phyloP scores from a whole-genome alignment of 1,140 invertebrate genomes.

The Drosophila bocki region DNA sequence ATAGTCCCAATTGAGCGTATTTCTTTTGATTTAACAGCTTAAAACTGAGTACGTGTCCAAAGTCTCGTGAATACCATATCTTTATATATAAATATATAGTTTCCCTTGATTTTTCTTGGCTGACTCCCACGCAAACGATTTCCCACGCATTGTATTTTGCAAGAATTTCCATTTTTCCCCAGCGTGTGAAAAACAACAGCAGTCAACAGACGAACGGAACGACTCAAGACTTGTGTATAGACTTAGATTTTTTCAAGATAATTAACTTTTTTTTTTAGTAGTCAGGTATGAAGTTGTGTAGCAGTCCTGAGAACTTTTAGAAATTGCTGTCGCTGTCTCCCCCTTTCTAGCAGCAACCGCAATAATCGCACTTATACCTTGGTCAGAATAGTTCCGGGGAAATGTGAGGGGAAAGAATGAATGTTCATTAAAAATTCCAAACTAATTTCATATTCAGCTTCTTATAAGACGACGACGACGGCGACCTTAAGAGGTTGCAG shows the following conservation, averaged over 20 bases:
- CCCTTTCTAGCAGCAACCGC: conserved; percentile 48
- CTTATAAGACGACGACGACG: conserved; percentile 67
- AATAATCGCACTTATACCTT: conserved; percentile 51
- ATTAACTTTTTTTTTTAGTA: conserved; percentile 67
- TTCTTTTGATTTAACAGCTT: conserved; percentile 8
- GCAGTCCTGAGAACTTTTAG: conserved; percentile 78
- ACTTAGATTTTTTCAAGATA: conserved; percentile 80
- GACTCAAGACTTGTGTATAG: conserved; percentile 57
- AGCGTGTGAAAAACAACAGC: conserved; percentile 79
- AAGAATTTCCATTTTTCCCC: conserved; percentile 72
- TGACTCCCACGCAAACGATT: conserved; percentile 71
- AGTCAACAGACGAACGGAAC: conserved; percentile 37
- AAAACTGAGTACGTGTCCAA: conserved; percentile 23
- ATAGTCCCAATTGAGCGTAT: conserved; percentile 8
- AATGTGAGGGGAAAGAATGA: conserved; percentile 60
- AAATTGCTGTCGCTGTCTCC: conserved; percentile 27
- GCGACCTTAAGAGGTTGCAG: conserved; percentile 73
- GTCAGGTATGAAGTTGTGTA: conserved; percentile 54
- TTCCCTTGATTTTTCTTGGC: conserved; percentile 51
- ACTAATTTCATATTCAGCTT: conserved; percentile 82
- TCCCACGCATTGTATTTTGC: conserved; percentile 77
- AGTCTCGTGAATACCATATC: conserved; percentile 21
- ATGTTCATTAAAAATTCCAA: conserved; percentile 79
- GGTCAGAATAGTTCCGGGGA: conserved; percentile 41
- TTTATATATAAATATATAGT: conserved; percentile 53